Base-by-base conservation (phyloP, 2,797 vertebrate species). In the Myiothlypis chrysogaster region DNA sequence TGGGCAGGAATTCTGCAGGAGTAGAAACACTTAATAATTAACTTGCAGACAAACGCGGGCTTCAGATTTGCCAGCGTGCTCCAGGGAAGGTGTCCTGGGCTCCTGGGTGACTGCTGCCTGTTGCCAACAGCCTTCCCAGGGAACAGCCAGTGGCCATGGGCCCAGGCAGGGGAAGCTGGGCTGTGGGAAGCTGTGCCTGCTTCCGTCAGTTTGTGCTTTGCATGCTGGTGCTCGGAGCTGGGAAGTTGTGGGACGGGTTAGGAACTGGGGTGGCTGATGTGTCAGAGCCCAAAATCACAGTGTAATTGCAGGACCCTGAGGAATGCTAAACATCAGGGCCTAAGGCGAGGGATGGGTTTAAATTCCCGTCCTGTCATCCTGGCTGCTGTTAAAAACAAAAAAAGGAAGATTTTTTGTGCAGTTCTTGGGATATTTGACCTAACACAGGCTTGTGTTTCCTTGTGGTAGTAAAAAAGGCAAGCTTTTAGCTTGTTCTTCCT, bases 21-120 rank as follows among this genome's bases (percentile, higher is more conserved):
- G 94, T 89, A 90, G 93, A 97, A 97, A 81, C 92, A 95, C 94
- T 96, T 96, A 97, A 97, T 97, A 16, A 97, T 97, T 97, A 97
- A 97, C 97, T 94, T 39, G 86, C 91, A 95, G 95, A 90, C 84
- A 93, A 95, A 76, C 9, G 23, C 5, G 1, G 92, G 46, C 65
- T 95, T 90, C 91, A 63, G 84, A 72, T 68, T 87, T 63, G 89
- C 61, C 77, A 32, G 80, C 25, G 25, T 69, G 81, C 93, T 90
- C 81, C 21, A 35, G 89, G 91, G 93, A 85, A 80, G 84, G 79
- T 89, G 95, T 93, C 94, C 87, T 7, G 1, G 50, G 83, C 87
- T 96, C 95, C 95, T 13, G 32, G 93, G 90, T 0, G 20, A 95
- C 90, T 43, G 13, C 64, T 11, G 75, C 80, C 80, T 32, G 65